A percentile compares a stretch with the other conserved stretches of the same genome.
Evolutionary conservation across 2,888 invertebrate species (phyloP).

Genomic region (Protodeltote pygarga): DNA sequence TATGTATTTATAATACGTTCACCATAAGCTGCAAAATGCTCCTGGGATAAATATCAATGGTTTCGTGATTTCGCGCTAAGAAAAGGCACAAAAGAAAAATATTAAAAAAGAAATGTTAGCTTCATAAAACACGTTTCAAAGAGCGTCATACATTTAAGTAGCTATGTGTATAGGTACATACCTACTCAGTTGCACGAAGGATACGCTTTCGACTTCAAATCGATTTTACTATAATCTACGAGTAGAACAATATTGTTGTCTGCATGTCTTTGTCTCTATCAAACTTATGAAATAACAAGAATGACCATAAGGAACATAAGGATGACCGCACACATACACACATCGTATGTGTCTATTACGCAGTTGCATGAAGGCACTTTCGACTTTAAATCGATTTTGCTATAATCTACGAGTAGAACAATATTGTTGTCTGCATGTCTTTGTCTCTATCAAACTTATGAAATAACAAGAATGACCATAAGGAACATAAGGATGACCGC

Average conservation of each 20-base stretch:
- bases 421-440: conserved; percentile 5
- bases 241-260: background rate
- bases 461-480: too few relatives aligned
- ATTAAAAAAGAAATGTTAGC: conserved; percentile 23
- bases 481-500: too few relatives aligned
- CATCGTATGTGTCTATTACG: too few relatives aligned
- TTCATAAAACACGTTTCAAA: conserved; percentile 16
- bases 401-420: background rate
- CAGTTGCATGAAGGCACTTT: conserved; percentile 18
- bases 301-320: too few relatives aligned
- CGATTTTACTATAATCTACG: conserved; percentile 18
- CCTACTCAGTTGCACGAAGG: conserved; percentile 8
- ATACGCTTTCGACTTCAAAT: conserved; percentile 24
- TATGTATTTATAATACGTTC: conserved; percentile 47
- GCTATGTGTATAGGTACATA: background rate
- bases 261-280: conserved; percentile 6
- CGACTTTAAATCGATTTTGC: conserved; percentile 25
- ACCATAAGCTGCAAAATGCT: conserved; percentile 40
- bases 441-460: background rate
- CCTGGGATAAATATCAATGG: conserved; percentile 38
- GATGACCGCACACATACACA: too few relatives aligned
- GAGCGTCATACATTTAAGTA: background rate
- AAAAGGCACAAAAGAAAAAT: conserved; percentile 16
- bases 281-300: too few relatives aligned
- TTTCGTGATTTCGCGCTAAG: conserved; percentile 33